A percentile compares a stretch with the other conserved stretches of the same genome.
phyloP scores from a whole-genome alignment of 2,113 vertebrate genomes.

The Isurus oxyrinchus region DNA sequence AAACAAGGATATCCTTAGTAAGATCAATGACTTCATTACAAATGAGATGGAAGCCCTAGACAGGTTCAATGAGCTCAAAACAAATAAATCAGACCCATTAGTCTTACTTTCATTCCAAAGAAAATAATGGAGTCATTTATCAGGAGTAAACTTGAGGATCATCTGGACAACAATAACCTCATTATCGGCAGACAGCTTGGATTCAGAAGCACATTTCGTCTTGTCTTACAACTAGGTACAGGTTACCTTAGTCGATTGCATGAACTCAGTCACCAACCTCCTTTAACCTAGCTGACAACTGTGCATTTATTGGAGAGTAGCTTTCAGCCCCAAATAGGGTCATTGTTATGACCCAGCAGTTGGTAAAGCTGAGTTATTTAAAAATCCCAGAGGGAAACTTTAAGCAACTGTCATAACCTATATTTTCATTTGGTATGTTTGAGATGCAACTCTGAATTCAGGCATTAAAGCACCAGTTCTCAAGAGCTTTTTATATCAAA shows the following conservation, averaged over 20 bases:
- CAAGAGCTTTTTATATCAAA: too few species aligned
- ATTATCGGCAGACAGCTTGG: background rate
- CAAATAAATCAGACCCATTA: slow-evolving; percentile 8
- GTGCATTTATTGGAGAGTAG: background rate
- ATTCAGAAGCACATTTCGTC: background rate
- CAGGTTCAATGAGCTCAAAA: slow-evolving; percentile 4
- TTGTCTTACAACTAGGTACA: background rate
- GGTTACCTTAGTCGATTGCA: background rate
- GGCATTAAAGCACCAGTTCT: too few species aligned
- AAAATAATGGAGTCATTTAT: slow-evolving; percentile 5
- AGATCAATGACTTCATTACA: background rate
- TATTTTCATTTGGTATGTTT: too few species aligned
- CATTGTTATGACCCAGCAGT: background rate
- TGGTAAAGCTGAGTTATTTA: too few species aligned
- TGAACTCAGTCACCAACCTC: background rate
- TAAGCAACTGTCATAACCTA: too few species aligned
- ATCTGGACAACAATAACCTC: background rate
- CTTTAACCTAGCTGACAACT: background rate
- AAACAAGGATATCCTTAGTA: background rate
- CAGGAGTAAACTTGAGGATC: slow-evolving; percentile 12
- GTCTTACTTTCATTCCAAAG: background rate
- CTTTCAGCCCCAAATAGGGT: background rate
- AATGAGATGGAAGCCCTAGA: background rate
- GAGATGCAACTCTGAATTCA: too few species aligned
- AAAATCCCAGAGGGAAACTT: too few species aligned